Percentiles rank a stretch among this genome's conserved stretches.
phyloP scores from a whole-genome alignment of 2,888 invertebrate species.

The Hemicrepidius hirtus region DNA sequence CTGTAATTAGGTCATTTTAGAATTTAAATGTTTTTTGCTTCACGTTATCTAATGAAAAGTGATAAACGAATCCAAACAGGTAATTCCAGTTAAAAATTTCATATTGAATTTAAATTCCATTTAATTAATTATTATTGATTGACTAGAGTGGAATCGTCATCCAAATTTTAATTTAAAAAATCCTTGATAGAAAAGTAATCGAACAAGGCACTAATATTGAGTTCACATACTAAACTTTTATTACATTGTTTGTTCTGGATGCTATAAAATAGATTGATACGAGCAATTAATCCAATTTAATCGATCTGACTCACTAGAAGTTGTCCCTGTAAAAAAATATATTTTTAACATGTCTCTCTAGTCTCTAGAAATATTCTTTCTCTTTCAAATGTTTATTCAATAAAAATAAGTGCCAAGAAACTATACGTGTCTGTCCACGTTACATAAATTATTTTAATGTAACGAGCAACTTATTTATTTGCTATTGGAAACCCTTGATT shows the following conservation, averaged over 20 bases:
- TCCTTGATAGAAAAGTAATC: too few species aligned
- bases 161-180: too few species aligned
- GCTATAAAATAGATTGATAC: slow-evolving; percentile 17
- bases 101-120: too few species aligned
- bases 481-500: background rate
- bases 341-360: slow-evolving; percentile 11
- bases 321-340: slow-evolving; percentile 14
- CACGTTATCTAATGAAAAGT: too few species aligned
- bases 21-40: too few species aligned
- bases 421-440: background rate
- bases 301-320: slow-evolving; percentile 11
- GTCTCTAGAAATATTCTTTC: slow-evolving; percentile 1
- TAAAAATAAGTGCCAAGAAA: slow-evolving; percentile 4
- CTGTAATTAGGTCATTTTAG: too few species aligned
- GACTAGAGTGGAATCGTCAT: too few species aligned
- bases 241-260: slow-evolving; percentile 2
- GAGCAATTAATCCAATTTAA: slow-evolving; percentile 9
- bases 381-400: background rate
- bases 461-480: too few species aligned
- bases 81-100: background rate
- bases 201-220: too few species aligned
- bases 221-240: slow-evolving; percentile 2
- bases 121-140: too few species aligned
- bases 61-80: slow-evolving; percentile 1
- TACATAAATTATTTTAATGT: too few species aligned